These are phyloP conservation scores for Esox masquinongy DNA, from an alignment of 2,797 vertebrate genomes.

Conservation along the genomic window DNA sequence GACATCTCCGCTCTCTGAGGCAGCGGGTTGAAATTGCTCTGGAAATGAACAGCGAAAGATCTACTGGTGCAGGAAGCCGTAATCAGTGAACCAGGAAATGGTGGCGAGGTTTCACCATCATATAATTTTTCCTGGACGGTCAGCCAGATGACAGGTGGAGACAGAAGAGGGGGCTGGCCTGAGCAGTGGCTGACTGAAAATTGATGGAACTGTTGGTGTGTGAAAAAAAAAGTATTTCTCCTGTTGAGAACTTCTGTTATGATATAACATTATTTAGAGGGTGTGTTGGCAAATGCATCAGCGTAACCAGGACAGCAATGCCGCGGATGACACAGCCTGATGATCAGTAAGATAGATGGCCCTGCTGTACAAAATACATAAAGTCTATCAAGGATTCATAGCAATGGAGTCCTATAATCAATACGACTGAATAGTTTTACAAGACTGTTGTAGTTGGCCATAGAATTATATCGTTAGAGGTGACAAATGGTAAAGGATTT, in stretches of 20 bases:
- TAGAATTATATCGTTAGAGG: neutral
- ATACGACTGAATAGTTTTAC: neutral
- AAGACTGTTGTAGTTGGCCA: neutral
- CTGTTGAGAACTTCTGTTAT: constrained; percentile 41
- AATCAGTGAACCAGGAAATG: constrained; percentile 72
- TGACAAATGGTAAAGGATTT: neutral
- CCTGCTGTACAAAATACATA: constrained; percentile 14
- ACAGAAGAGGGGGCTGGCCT: constrained; percentile 49
- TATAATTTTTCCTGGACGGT: constrained; percentile 66
- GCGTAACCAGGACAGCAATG: constrained; percentile 26
- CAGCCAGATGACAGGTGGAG: constrained; percentile 65
- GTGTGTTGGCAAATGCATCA: constrained; percentile 30
- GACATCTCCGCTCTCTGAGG: constrained; percentile 53
- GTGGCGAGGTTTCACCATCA: constrained; percentile 57
- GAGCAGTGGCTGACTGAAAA: constrained; percentile 49
- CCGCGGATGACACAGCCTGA: constrained; percentile 34
- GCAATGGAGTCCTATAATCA: neutral
- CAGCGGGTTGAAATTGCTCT: constrained; percentile 57
- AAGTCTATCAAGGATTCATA: constrained; percentile 19
- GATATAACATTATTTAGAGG: constrained; percentile 44
- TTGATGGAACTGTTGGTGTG: constrained; percentile 56
- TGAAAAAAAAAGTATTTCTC: constrained; percentile 58
- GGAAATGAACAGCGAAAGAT: constrained; percentile 60
- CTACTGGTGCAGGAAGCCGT: constrained; percentile 47
- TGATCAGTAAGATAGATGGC: constrained; percentile 25